phyloP scores from a whole-genome alignment of 2,797 vertebrate genomes.

The Enteromius trimaculatus region DNA sequence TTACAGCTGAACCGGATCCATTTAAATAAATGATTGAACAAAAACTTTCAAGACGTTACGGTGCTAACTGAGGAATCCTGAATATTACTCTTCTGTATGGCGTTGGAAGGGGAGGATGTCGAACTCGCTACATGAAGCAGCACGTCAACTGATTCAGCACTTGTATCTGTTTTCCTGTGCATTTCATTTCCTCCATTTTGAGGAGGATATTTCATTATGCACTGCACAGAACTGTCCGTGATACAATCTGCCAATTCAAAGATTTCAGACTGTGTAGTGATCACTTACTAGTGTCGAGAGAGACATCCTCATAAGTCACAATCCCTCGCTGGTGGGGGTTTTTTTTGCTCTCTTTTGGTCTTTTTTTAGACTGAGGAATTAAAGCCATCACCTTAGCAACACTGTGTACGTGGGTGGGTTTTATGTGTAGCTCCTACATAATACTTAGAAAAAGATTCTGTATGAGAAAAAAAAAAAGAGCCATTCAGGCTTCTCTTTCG shows the following conservation, averaged over 20 bases:
- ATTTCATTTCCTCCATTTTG: constrained; percentile 37
- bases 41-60: too few species aligned
- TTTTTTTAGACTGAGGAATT: constrained; percentile 70
- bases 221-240: not conserved
- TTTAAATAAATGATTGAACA: too few species aligned
- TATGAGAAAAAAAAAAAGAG: constrained; percentile 16
- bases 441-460: constrained; percentile 42
- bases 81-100: too few species aligned
- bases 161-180: constrained; percentile 10
- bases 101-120: too few species aligned
- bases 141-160: constrained; percentile 10
- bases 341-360: constrained; percentile 54
- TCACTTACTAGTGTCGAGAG: constrained; percentile 1
- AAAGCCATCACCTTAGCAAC: constrained; percentile 70
- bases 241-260: constrained; percentile 11
- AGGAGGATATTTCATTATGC: constrained; percentile 17
- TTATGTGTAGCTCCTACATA: constrained; percentile 60
- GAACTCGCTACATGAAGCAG: not conserved
- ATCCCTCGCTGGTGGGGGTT: constrained; percentile 4
- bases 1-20: too few species aligned
- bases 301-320: constrained; percentile 41
- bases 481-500: constrained; percentile 24
- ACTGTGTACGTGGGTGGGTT: constrained; percentile 62
- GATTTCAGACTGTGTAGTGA: not conserved
- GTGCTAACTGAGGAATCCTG: too few species aligned